phyloP scores from a whole-genome alignment of 2,113 vertebrate genomes.

The Embiotoca jacksoni region DNA sequence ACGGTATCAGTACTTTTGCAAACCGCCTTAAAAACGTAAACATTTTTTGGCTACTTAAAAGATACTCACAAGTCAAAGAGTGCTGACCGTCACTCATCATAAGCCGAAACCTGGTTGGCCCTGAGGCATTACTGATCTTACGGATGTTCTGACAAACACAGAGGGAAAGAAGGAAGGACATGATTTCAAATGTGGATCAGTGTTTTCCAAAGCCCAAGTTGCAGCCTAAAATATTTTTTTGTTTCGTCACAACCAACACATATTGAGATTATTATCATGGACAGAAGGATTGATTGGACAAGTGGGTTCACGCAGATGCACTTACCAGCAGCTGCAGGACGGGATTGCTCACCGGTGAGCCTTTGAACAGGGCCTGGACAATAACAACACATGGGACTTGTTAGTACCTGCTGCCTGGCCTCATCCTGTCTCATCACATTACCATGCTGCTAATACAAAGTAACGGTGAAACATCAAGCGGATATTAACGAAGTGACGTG shows the following conservation, averaged over 20 bases:
- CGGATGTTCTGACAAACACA: slow-evolving; percentile 81
- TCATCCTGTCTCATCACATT: slow-evolving; percentile 22
- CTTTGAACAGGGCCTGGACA: slow-evolving; percentile 64
- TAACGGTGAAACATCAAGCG: background rate
- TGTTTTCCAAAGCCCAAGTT: no score
- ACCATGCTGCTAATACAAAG: slow-evolving; percentile 10
- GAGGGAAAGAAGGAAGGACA: background rate
- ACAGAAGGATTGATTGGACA: no score
- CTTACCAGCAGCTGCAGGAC: slow-evolving; percentile 79
- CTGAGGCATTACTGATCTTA: slow-evolving; percentile 74
- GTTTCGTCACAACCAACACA: no score
- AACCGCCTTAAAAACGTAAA: background rate
- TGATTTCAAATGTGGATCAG: background rate
- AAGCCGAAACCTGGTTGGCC: slow-evolving; percentile 84
- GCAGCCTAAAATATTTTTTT: no score
- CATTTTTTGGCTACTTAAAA: background rate
- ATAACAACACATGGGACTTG: slow-evolving; percentile 13
- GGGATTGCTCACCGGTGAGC: slow-evolving; percentile 18
- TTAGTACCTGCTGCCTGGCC: slow-evolving; percentile 1
- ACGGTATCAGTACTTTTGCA: background rate
- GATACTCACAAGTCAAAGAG: slow-evolving; percentile 86
- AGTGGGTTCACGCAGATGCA: background rate
- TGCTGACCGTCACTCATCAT: slow-evolving; percentile 92
- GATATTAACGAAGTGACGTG: background rate
- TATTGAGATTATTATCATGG: no score